Percentiles rank a stretch among this genome's conserved stretches.
These are phyloP conservation scores for Siphamia tubifer DNA, from an alignment of 2,113 vertebrate species.

Conservation along the genomic window DNA sequence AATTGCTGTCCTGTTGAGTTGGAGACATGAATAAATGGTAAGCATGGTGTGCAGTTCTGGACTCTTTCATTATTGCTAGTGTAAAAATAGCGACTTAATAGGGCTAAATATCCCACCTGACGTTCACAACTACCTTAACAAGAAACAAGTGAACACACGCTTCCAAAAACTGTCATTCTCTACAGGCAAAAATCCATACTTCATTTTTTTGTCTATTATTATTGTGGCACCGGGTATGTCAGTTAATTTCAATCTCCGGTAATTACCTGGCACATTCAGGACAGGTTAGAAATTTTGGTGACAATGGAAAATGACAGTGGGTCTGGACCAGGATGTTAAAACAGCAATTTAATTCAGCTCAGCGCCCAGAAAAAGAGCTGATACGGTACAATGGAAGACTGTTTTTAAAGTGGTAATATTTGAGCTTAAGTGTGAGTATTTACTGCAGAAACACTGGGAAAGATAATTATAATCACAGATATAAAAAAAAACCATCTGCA, in stretches of 20 bases:
- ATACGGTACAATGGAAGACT: no score
- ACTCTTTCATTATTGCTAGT: neutral
- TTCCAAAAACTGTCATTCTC: neutral
- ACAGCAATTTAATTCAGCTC: neutral
- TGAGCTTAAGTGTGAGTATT: no score
- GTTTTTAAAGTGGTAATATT: no score
- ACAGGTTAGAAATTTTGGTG: neutral
- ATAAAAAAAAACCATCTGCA: neutral
- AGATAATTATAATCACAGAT: neutral
- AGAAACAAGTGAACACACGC: neutral
- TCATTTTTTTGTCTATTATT: neutral
- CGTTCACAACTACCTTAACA: conserved; percentile 1
- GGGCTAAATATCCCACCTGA: neutral
- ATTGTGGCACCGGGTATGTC: neutral
- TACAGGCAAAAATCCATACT: neutral
- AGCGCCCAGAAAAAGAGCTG: neutral
- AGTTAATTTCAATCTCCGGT: neutral
- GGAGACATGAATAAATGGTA: neutral
- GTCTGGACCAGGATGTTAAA: neutral
- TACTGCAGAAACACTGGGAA: no score
- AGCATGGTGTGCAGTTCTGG: neutral
- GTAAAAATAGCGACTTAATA: neutral
- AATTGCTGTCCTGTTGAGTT: conserved; percentile 13
- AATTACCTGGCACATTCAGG: neutral
- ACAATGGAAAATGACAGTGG: neutral